Evolutionary conservation across 2,888 invertebrate genomes (phyloP), one percentile per base, ranked within the genome.

Genomic region (Drosophila flavopinicola): DNA sequence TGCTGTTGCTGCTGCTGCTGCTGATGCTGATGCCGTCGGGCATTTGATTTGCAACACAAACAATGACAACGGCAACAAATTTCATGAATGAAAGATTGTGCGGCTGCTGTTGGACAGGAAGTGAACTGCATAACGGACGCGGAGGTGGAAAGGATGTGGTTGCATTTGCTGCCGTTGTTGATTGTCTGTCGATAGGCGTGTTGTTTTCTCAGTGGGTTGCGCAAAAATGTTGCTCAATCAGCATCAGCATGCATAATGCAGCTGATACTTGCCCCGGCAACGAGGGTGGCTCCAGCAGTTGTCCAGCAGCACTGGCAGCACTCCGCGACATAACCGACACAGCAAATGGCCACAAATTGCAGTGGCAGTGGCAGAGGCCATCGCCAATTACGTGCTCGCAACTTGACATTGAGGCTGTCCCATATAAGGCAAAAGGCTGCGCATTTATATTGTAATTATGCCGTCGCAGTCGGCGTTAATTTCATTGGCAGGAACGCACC

Each of bases 61-160:
- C 88, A 88, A 88, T 78, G 88, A 88, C 83, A 84, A 88, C 80
- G 78, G 84, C 86, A 85, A 85, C 87, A 87, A 83, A 83, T 83
- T 83, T 83, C 87, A 83, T 83, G 87, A 83, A 83, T 83, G 83
- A 87, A 83, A 83, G 87, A 83, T 83, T 83, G 87, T 71, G 74
- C 56, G 35, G 71, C 68, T 71, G 51, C 37, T 37, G 30, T 61
- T 70, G 72, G 82, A 87, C 83, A 83, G 83, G 83, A 83, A 83
- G 83, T 83, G 87, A 84, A 67, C 78, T 67, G 85, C 80, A 80
- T 80, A 80, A 85, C 80, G 87, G 80, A 80, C 80, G 88, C 84
- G 87, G 86, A 83, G 83, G 83, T 87, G 83, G 83, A 84, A 83
- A 83, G 84, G 88, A 84, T 87, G 84, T 85, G 80, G 83, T 74